Evolutionary conservation across 2,888 invertebrate genomes (phyloP), one percentile per base, ranked within the genome.

Genomic region (Andrena fulva): DNA sequence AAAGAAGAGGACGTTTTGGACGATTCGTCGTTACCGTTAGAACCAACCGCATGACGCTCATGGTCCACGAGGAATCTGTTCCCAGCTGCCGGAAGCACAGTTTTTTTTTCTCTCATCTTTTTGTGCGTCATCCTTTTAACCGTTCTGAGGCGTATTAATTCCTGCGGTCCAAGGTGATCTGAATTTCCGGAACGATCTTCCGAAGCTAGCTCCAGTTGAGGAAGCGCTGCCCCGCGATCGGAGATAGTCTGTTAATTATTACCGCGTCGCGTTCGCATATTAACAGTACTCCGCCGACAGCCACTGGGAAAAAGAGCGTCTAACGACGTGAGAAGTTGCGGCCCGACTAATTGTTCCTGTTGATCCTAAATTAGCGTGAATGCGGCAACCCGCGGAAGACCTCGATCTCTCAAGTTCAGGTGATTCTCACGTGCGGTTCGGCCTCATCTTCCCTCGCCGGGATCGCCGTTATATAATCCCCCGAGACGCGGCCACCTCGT

Each of bases 21-120:
- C 84, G 90, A 88, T 87, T 89, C 90, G 82, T 85, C 87, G 83
- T 89, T 91, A 90, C 90, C 91, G 91, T 91, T 91, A 90, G 91
- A 86, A 85, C 85, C 81, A 76, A 71, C 69, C 66, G 79, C 85
- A 68, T 78, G 78, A 82, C 82, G 70, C 33, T 67, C 72, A 64
- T 87, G 85, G 87, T 82, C 85, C 85, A 80, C 56, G 42, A 29
- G 16, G 48, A 70, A 66, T 78, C 76, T 50, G 60, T 54, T 72
- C 56, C 24, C 42, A 24, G 27, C 60, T 62, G 4, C 71, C 59
- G 74, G 68, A 75, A 74, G 69, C 10, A 60, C 27, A 35, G 8
- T 70, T 79, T 31, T 73, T 79, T 24, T 5, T 0, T 5, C 54
- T 1, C 29, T 12, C n/a, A 52, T 64, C 59, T 33, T 59, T 33